Base-by-base conservation (phyloP, 2,113 vertebrate species). In the Riparia riparia region DNA sequence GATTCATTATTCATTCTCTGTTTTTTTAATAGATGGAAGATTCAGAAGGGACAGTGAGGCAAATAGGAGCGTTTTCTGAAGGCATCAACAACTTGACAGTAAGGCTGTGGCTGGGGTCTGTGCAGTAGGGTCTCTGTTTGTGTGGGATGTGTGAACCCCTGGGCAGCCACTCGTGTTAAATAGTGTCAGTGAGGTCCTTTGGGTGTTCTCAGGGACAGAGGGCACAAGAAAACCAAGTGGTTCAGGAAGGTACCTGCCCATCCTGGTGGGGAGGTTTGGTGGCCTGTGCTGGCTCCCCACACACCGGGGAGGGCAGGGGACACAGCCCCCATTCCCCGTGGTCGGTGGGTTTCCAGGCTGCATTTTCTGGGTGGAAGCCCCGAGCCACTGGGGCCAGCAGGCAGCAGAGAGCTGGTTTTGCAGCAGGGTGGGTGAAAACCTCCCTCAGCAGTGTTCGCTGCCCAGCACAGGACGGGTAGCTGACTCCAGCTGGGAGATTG, bases 21-120 rank as follows among this genome's bases (percentile, higher is more conserved):
- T 26, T 79, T 84, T 61, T 84, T 61, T 94, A 87, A 49, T 73
- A 99, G 99, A 99, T 99, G 99, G 99, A 99, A 82, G 99, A 99
- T 97, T 99, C 99, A 2, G 99, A 99, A 97, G 99, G 99, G 74
- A 99, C 99, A 0, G 99, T 99, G 93, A 98, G 99, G 82, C 99
- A 99, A 97, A 99, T 99, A 44, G 99, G 99, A 37, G 99, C 98
- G 0, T 99, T 99, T 96, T 99, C 99, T 12, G 99, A 99, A 97
- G 99, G 99, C 69, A 99, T 99, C 98, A 99, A 99, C 97, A 99
- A 99, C 89, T 97, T 99, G 70, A 99, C 99, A 24, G 99, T 99
- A 97, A 98, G 98, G 85, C 32, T 81, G 47, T 14, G 34, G 54
- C 39, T 4, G 37, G 60, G 32, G 6, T 64, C 50, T 79, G 41